phyloP scores from a whole-genome alignment of 2,888 invertebrate genomes.

The Xylocampa areola region DNA sequence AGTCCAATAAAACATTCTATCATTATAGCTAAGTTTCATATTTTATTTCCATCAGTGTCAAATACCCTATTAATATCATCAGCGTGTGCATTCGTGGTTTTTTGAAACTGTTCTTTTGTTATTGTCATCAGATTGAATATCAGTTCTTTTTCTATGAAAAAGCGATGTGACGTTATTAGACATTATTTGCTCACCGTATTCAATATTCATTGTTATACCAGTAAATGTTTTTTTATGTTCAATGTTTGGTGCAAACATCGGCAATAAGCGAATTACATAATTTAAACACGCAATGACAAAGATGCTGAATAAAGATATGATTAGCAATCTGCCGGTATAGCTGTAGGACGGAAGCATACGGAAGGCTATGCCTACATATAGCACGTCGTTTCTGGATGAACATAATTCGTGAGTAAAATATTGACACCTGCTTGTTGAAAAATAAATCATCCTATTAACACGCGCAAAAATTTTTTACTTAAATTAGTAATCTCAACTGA shows the following conservation, averaged over 20 bases:
- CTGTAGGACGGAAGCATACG: slow-evolving; percentile 42
- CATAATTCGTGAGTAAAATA: slow-evolving; percentile 44
- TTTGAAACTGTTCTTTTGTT: no score
- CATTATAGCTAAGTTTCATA: no score
- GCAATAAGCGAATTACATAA: slow-evolving; percentile 54
- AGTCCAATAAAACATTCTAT: no score
- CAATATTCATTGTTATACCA: not conserved
- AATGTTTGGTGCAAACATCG: slow-evolving; percentile 27
- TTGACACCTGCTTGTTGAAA: slow-evolving; percentile 17
- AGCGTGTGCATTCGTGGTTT: no score
- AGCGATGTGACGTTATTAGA: slow-evolving; percentile 21
- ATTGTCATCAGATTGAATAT: slow-evolving; percentile 26
- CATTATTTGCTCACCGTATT: slow-evolving; percentile 4
- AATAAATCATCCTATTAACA: slow-evolving; percentile 27
- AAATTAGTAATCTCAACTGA: slow-evolving; percentile 23
- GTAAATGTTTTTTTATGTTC: slow-evolving; percentile 16
- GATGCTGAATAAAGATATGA: slow-evolving; percentile 49
- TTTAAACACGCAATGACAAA: slow-evolving; percentile 50
- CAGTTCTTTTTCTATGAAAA: slow-evolving; percentile 17
- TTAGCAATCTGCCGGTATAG: slow-evolving; percentile 26
- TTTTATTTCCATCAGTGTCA: no score
- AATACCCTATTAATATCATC: no score
- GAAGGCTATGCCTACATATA: slow-evolving; percentile 41
- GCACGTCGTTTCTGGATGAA: slow-evolving; percentile 26
- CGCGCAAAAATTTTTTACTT: slow-evolving; percentile 10